Conservation (phyloP, 92 coral and sea anemone species). For the Pocillopora grandis region DNA sequence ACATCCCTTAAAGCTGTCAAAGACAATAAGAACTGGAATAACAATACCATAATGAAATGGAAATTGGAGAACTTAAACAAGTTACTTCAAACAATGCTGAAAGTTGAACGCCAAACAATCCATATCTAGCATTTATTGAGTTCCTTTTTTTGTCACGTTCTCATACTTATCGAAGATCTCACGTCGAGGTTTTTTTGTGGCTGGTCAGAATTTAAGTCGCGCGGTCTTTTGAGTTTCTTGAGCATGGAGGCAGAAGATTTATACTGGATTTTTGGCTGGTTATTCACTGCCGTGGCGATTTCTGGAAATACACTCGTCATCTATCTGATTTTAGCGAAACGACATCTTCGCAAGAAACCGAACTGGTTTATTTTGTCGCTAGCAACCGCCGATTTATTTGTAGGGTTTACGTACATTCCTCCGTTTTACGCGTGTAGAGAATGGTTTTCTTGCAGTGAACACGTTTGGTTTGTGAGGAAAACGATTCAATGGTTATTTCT, state of each 20-base stretch:
- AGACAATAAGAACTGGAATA: background rate
- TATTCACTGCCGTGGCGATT: background rate
- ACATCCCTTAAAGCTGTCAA: background rate
- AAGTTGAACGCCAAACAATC: background rate
- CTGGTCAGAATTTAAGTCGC: background rate
- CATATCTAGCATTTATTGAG: background rate
- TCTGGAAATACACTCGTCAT: constrained; percentile 10
- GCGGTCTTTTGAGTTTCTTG: background rate
- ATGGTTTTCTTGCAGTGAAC: background rate
- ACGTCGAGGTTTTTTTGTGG: background rate
- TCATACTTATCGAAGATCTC: background rate
- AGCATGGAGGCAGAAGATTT: background rate
- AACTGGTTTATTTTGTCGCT: constrained; percentile 29
- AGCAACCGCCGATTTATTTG: constrained; percentile 18
- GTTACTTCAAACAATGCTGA: background rate
- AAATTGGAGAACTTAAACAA: background rate
- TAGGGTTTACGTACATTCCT: constrained; percentile 14
- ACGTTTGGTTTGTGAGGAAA: constrained; percentile 16
- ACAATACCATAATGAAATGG: background rate
- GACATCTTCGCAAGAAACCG: constrained; percentile 6
- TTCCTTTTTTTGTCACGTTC: background rate
- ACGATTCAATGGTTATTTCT: constrained; percentile 18
- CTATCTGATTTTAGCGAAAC: constrained; percentile 11
- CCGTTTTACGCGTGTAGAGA: constrained; percentile 8
- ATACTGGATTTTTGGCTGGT: constrained; percentile 10